These are phyloP conservation scores for Aegithalos caudatus DNA, from an alignment of 2,113 vertebrate species.

Conservation along the genomic window DNA sequence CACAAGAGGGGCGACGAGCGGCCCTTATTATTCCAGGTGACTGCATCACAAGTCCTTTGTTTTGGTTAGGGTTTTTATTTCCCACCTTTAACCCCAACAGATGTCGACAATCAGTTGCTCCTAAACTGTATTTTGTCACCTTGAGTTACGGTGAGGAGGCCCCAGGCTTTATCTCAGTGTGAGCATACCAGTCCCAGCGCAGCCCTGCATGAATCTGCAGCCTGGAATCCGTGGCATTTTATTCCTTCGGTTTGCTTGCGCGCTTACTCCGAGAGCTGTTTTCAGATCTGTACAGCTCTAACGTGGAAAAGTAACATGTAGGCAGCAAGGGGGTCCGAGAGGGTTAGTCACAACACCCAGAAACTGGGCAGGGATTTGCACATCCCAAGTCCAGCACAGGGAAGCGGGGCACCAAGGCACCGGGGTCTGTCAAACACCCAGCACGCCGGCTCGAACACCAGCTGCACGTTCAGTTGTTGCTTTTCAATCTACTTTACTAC, in stretches of 20 bases:
- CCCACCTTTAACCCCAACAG: slow-evolving; percentile 39
- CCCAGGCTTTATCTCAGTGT: neutral
- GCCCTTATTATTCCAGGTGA: slow-evolving; percentile 49
- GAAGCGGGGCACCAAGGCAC: neutral
- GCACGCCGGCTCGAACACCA: neutral
- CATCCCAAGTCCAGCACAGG: neutral
- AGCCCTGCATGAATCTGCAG: neutral
- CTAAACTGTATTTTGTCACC: neutral
- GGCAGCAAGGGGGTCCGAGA: no score
- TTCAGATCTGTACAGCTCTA: no score
- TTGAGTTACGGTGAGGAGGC: neutral
- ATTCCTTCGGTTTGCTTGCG: neutral
- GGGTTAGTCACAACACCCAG: neutral
- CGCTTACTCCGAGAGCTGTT: neutral
- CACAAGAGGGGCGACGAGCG: neutral
- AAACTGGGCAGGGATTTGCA: neutral
- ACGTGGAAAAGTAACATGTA: no score
- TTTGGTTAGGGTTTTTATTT: slow-evolving; percentile 3
- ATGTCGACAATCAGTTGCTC: neutral
- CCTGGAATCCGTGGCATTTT: slow-evolving; percentile 49
- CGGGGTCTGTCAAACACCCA: neutral
- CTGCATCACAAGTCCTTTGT: slow-evolving; percentile 9
- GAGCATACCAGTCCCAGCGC: neutral
- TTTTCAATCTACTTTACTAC: slow-evolving; percentile 31
- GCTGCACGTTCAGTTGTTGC: slow-evolving; percentile 45